Base-by-base conservation (phyloP, 2,888 invertebrate genomes). In the Drosophila mimetica region DNA sequence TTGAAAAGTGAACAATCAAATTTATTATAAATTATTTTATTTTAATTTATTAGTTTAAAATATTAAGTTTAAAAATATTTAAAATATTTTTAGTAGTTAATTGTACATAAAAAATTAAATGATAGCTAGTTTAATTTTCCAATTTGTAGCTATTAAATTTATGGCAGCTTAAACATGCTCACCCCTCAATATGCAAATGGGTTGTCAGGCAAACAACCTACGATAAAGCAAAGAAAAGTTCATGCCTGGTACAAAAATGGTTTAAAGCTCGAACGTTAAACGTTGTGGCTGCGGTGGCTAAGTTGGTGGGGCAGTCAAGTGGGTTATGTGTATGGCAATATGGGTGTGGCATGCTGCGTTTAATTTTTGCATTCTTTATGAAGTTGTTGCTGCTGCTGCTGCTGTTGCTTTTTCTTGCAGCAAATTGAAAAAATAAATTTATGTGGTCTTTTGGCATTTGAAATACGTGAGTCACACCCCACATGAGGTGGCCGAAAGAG, bases 341-440 rank as follows among this genome's bases (percentile, higher is more conserved):
- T 32, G 60, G 84, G 78, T 60, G 81, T 72, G 79, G 61, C 69
- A 52, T 32, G 76, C 71, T 36, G 79, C 71, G 60, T 66, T 63
- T 51, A 64, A 75, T 52, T 63, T 75, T 69, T 79, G 74, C 74
- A 85, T 82, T 81, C 81, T 82, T 75, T 77, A 77, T 87, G 59
- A 70, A 75, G 54, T 66, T 55, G 57, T 47, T 59, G 57, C 52
- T 55, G 57, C 51, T 65, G 20, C 66, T 73, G 41, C 53, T 70
- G 71, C 52, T 53, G 59, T 48, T 61, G 58, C 34, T 51, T 61
- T 77, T 81, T 76, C 71, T 76, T 58, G 67, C 64, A 75, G 67
- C 66, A 80, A 78, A 86, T 86, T 88, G 77, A 75, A 77, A 74
- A 85, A 79, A 76, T 61, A 74, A 86, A 85, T 89, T 87, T 89